Conservation (phyloP, 2,888 invertebrate genomes). For the Nemurella pictetii region DNA sequence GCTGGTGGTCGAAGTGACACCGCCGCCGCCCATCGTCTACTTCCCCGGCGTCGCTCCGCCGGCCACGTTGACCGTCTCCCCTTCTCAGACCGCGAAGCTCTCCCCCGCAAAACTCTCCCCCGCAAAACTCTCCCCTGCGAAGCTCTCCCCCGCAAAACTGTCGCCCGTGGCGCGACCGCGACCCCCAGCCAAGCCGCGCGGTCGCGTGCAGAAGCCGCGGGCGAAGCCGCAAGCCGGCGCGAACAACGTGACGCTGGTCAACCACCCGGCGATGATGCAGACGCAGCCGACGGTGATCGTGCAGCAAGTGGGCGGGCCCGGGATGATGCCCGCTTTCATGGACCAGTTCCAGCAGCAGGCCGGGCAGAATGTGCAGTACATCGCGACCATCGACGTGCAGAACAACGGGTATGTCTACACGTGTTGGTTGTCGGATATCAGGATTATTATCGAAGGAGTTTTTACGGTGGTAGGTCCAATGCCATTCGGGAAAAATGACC, state of each 20-base stretch:
- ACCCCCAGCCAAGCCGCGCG: constrained; percentile 2
- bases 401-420: constrained; percentile 47
- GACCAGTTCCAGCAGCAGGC: constrained; percentile 71
- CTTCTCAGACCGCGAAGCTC: not conserved
- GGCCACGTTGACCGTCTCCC: not conserved
- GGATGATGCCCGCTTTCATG: constrained; percentile 65
- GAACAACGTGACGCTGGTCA: not conserved
- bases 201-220: not conserved
- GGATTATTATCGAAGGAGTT: too few species aligned
- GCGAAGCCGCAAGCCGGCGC: not conserved
- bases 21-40: not conserved
- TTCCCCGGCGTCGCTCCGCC: not conserved
- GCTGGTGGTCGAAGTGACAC: not conserved
- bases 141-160: too few species aligned
- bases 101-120: too few species aligned
- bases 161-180: not conserved
- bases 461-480: too few species aligned
- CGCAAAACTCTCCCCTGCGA: too few species aligned
- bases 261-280: constrained; percentile 46
- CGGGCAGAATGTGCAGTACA: constrained; percentile 74
- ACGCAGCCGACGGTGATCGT: constrained; percentile 68
- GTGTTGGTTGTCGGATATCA: too few species aligned
- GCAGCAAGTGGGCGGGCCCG: constrained; percentile 65
- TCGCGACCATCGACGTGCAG: constrained; percentile 69
- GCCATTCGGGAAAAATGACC: too few species aligned